Evolutionary conservation across 2,797 vertebrate species (phyloP), one percentile per base, ranked within the genome.

Genomic region (Labeo calbasu): DNA sequence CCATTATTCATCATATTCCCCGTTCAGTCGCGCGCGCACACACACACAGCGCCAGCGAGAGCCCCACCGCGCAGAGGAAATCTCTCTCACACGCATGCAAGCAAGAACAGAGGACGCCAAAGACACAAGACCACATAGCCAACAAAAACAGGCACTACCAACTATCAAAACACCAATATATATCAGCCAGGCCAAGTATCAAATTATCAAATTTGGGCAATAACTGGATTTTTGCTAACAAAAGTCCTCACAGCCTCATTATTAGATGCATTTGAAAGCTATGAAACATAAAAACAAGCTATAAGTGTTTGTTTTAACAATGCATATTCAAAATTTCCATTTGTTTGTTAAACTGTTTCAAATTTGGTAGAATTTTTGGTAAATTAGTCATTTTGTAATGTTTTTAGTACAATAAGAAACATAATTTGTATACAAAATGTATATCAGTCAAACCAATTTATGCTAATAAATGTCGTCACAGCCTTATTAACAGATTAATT

Each of bases 1-100:
- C 86, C 88, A 89, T 89, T 89, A 89, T 89, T 89, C 88, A 89
- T 89, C 88, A 87, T 86, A 84, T 85, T 79, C 85, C 77, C 68
- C 48, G 32, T 84, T 84, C 86, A 77, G 48, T 48, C 79, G 3
- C 79, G 5, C 69, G 12, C 84, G 51, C 86, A 50, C 28, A 40
- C 73, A 57, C 68, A 57, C 71, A 66, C 17, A 25, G 63, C 55
- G 53, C 17, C 78, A 79, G 78, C 43, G 66, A 81, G 69, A 86
- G 87, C 84, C 82, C 70, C 51, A 75, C 66, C 82, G 75, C 77
- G 7, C 72, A 28, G 81, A 77, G 88, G 86, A 87, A 88, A 88
- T 86, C 81, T 87, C 84, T 84, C 84, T 77, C 84, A 85, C 84
- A 85, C 46, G 76, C 82, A 83, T 73, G 40, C 82, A 50, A 71